Percentiles rank a stretch among this genome's conserved stretches.
Evolutionary conservation across 2,797 vertebrate genomes (phyloP).

Genomic region (Cuniculus paca): DNA sequence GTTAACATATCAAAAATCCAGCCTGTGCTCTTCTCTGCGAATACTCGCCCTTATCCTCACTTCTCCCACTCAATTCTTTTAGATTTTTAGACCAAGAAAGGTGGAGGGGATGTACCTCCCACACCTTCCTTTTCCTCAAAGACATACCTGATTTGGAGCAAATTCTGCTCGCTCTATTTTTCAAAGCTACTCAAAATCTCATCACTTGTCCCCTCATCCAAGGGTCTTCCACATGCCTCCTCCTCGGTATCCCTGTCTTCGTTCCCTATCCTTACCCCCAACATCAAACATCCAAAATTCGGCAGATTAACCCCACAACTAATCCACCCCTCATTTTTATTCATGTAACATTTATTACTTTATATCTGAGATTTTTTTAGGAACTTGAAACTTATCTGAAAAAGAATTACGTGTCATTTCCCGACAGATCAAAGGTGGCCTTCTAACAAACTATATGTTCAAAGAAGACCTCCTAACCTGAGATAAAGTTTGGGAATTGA

Average conservation of each 20-base stretch:
- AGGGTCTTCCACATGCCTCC: too few species aligned
- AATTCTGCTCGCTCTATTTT: background rate
- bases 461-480: background rate
- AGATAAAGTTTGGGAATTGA: background rate
- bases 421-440: background rate
- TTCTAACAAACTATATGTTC: background rate
- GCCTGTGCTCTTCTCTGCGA: background rate
- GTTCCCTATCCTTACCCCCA: background rate
- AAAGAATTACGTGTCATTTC: background rate
- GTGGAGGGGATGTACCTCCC: background rate
- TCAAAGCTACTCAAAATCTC: background rate
- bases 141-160: background rate
- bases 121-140: background rate
- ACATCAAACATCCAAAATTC: background rate
- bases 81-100: background rate
- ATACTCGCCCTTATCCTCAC: background rate
- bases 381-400: conserved; percentile 6
- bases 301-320: too few species aligned
- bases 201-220: background rate
- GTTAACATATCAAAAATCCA: background rate
- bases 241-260: background rate
- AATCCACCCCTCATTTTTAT: background rate
- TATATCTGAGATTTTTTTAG: background rate
- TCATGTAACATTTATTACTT: background rate
- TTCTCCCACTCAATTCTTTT: background rate